Conservation (phyloP, 2,797 vertebrate species). For the Valencia hispanica region DNA sequence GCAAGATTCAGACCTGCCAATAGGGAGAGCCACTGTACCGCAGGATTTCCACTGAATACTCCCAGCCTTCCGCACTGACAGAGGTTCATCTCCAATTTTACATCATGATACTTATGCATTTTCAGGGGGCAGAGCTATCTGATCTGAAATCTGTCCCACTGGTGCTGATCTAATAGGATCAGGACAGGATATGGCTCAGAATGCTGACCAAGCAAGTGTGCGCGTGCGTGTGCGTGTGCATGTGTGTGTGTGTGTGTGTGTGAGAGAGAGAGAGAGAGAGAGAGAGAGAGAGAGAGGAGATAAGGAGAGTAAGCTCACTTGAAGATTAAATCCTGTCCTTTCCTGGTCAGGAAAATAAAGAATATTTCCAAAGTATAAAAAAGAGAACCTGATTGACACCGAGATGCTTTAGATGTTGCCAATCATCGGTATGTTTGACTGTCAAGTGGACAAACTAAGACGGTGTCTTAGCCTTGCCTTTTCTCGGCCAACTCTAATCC, state of each 20-base stretch:
- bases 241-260: slow-evolving; percentile 1
- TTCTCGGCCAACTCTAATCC: slow-evolving; percentile 85
- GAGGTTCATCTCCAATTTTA: slow-evolving; percentile 42
- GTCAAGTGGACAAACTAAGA: slow-evolving; percentile 43
- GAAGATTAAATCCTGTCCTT: slow-evolving; percentile 39
- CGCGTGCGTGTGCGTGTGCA: slow-evolving; percentile 2
- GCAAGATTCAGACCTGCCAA: slow-evolving; percentile 42
- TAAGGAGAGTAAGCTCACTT: neutral
- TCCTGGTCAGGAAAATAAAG: slow-evolving; percentile 42
- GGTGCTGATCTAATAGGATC: slow-evolving; percentile 81
- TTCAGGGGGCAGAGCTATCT: slow-evolving; percentile 35
- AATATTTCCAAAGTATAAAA: slow-evolving; percentile 12
- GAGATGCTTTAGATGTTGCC: slow-evolving; percentile 14
- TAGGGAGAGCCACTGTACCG: slow-evolving; percentile 59
- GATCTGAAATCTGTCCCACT: slow-evolving; percentile 58
- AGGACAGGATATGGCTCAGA: slow-evolving; percentile 69
- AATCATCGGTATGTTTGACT: slow-evolving; percentile 7
- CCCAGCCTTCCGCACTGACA: slow-evolving; percentile 11
- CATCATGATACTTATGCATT: slow-evolving; percentile 20
- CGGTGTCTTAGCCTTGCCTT: slow-evolving; percentile 76
- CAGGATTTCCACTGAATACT: neutral
- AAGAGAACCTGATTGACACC: neutral
- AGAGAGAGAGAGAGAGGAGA: no score
- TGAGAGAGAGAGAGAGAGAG: no score
- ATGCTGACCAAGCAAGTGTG: slow-evolving; percentile 73